phyloP scores from a whole-genome alignment of 2,113 vertebrate species.

The Talpa occidentalis region DNA sequence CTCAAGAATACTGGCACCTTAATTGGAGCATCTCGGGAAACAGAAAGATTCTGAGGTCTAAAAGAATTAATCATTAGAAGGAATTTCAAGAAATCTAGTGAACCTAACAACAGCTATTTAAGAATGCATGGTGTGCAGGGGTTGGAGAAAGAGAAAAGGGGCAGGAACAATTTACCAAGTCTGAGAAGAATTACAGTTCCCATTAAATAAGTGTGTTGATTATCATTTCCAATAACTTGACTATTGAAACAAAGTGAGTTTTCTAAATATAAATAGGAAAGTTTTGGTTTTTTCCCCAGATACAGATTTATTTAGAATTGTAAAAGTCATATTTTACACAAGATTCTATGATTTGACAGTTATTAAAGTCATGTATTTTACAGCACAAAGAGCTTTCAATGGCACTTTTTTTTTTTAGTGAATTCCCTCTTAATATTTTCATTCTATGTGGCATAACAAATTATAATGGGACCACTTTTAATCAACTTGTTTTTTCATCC shows the following conservation, averaged over 20 bases:
- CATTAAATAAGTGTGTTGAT: neutral
- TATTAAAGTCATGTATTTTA: slow-evolving; percentile 40
- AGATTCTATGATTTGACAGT: slow-evolving; percentile 31
- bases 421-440: slow-evolving; percentile 70
- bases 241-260: neutral
- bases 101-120: neutral
- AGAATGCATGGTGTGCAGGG: neutral
- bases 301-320: neutral
- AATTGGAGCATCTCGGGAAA: neutral
- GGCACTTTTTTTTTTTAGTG: neutral
- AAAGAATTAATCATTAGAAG: neutral
- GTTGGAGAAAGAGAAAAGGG: neutral
- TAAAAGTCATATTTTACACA: neutral
- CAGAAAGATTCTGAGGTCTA: neutral
- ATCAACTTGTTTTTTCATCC: slow-evolving; percentile 80
- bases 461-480: slow-evolving; percentile 78
- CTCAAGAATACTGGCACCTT: neutral
- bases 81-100: neutral
- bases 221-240: neutral
- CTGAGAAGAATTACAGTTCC: neutral
- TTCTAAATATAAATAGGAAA: slow-evolving; percentile 16
- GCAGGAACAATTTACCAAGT: neutral
- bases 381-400: slow-evolving; percentile 14
- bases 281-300: neutral
- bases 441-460: slow-evolving; percentile 69